phyloP scores from a whole-genome alignment of 1,140 invertebrate species.

The Plutomurus gul region DNA sequence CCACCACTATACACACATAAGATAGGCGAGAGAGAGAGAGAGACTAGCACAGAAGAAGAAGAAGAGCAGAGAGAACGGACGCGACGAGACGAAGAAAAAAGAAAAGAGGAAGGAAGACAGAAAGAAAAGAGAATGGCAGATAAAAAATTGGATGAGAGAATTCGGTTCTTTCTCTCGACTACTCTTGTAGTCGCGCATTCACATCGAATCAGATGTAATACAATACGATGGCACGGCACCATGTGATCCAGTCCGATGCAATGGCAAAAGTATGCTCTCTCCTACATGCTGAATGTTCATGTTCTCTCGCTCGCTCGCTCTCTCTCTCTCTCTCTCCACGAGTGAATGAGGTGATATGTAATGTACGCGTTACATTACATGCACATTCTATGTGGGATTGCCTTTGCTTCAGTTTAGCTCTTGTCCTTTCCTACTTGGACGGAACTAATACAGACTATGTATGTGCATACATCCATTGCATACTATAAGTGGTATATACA shows the following conservation, averaged over 20 bases:
- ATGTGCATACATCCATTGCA: too few species aligned
- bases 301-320: too few species aligned
- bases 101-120: conserved; percentile 13
- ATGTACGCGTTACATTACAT: conserved; percentile 5
- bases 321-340: too few species aligned
- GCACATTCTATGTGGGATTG: background rate
- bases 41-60: background rate
- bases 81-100: background rate
- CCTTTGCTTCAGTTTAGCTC: too few species aligned
- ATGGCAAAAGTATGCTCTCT: conserved; percentile 13
- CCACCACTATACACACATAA: background rate
- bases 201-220: conserved; percentile 18
- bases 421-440: too few species aligned
- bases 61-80: background rate
- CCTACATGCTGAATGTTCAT: background rate
- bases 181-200: conserved; percentile 17
- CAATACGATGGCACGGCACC: background rate
- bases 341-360: conserved; percentile 5
- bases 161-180: conserved; percentile 8
- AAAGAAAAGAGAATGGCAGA: conserved; percentile 14
- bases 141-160: conserved; percentile 25
- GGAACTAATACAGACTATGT: too few species aligned
- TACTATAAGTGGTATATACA: too few species aligned
- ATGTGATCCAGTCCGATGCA: background rate
- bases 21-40: background rate